These are phyloP conservation scores for Strigamia crassipes DNA, from an alignment of 2,888 invertebrate genomes.

Conservation along the genomic window DNA sequence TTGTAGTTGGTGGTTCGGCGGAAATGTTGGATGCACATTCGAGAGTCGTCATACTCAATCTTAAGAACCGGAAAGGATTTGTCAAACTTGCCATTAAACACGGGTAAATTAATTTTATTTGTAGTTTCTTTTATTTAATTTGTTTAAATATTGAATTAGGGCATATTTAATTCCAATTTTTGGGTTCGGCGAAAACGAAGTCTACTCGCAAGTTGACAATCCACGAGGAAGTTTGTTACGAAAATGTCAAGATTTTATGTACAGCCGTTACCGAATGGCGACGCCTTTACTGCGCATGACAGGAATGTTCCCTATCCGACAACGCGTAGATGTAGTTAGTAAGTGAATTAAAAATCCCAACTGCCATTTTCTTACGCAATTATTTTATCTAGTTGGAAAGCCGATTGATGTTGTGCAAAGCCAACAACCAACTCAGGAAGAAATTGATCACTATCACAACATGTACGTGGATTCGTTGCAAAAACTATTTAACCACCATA, in stretches of 20 bases:
- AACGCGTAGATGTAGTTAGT: slow-evolving; percentile 85
- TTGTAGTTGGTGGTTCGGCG: slow-evolving; percentile 86
- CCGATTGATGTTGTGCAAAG: slow-evolving; percentile 78
- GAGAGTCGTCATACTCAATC: slow-evolving; percentile 71
- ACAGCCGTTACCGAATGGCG: slow-evolving; percentile 69
- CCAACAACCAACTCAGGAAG: slow-evolving; percentile 72
- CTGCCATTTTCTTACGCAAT: neutral
- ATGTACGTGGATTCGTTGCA: slow-evolving; percentile 72
- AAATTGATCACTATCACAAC: slow-evolving; percentile 76
- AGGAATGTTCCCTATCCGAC: slow-evolving; percentile 83
- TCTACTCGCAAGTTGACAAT: slow-evolving; percentile 76
- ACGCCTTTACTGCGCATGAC: slow-evolving; percentile 79
- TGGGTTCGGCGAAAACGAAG: slow-evolving; percentile 87
- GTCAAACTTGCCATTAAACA: slow-evolving; percentile 72
- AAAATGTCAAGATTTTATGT: slow-evolving; percentile 70
- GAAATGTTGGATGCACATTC: slow-evolving; percentile 84
- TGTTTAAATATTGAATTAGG: slow-evolving; percentile 61
- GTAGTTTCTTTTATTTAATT: neutral
- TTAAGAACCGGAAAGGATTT: slow-evolving; percentile 79
- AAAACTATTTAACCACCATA: slow-evolving; percentile 80
- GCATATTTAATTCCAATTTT: slow-evolving; percentile 83
- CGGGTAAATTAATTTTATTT: no score
- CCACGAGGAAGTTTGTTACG: slow-evolving; percentile 72
- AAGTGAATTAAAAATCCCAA: slow-evolving; percentile 57
- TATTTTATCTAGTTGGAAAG: slow-evolving; percentile 71